Percentiles rank a stretch among this genome's conserved stretches.
Conservation (phyloP, 2,797 vertebrate genomes). For the Halcyon chelicuti region DNA sequence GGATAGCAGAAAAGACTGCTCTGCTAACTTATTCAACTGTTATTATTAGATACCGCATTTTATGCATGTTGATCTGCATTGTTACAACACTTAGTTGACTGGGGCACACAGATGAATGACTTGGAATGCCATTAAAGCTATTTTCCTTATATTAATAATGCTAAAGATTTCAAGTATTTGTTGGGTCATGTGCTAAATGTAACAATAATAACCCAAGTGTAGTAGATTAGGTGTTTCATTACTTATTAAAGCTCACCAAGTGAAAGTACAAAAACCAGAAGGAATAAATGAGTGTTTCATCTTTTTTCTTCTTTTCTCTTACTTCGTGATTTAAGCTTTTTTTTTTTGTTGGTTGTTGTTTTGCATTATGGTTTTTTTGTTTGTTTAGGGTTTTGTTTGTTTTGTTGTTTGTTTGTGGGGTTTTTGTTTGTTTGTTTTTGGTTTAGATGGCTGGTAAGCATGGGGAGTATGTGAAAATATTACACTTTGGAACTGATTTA, state of each 20-base stretch:
- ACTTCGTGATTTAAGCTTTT: neutral
- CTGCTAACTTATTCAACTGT: neutral
- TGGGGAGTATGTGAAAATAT: constrained; percentile 57
- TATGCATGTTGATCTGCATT: neutral
- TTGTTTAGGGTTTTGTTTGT: no score
- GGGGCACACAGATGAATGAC: constrained; percentile 37
- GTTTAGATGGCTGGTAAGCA: constrained; percentile 3
- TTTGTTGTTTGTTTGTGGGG: neutral
- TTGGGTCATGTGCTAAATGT: constrained; percentile 1
- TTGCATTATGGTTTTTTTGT: neutral
- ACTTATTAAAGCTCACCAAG: constrained; percentile 1
- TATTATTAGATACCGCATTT: neutral
- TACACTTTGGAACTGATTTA: constrained; percentile 55
- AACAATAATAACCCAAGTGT: constrained; percentile 7
- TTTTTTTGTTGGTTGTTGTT: neutral
- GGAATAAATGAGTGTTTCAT: constrained; percentile 33
- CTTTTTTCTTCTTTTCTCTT: constrained; percentile 22
- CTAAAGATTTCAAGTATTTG: constrained; percentile 26
- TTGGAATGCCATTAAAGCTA: constrained; percentile 53
- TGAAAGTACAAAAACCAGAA: constrained; percentile 13
- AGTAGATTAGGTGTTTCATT: constrained; percentile 49
- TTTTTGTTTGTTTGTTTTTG: neutral
- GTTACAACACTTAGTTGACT: neutral
- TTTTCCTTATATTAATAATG: constrained; percentile 41
- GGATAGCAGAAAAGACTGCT: neutral